Conservation (phyloP, 2,888 invertebrate genomes). For the Malachius bipustulatus region DNA sequence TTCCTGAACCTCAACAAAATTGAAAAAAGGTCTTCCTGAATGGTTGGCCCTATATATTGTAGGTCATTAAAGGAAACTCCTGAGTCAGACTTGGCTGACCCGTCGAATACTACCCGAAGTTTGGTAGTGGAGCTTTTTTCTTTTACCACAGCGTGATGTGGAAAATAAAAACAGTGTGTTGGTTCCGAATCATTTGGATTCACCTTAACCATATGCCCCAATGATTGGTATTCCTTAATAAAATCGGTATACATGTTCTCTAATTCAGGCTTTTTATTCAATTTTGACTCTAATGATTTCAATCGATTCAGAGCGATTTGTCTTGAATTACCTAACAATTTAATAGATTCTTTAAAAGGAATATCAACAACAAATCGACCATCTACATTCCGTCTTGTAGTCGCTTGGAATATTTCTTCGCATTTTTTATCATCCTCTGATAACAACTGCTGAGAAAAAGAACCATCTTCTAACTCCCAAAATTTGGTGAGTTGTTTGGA, state of each 20-base stretch:
- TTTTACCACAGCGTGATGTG: constrained; percentile 23
- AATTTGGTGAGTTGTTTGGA: too few relatives aligned
- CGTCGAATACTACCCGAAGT: too few relatives aligned
- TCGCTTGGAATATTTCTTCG: constrained; percentile 9
- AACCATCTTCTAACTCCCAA: too few relatives aligned
- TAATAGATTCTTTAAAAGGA: constrained; percentile 13
- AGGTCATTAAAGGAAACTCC: too few relatives aligned
- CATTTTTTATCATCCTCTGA: constrained; percentile 4
- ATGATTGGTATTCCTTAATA: constrained; percentile 13
- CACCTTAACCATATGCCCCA: constrained; percentile 13
- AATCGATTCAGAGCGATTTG: constrained; percentile 11
- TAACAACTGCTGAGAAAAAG: too few relatives aligned
- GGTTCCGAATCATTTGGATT: neutral
- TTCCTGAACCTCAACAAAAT: too few relatives aligned
- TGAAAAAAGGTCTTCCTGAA: constrained; percentile 20
- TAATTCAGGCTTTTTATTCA: constrained; percentile 12
- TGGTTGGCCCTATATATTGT: constrained; percentile 17
- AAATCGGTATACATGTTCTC: constrained; percentile 14
- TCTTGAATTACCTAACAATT: constrained; percentile 12
- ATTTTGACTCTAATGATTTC: constrained; percentile 12
- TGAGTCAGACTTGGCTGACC: constrained; percentile 15
- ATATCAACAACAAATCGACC: constrained; percentile 14
- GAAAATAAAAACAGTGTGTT: constrained; percentile 17
- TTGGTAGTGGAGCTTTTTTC: constrained; percentile 20
- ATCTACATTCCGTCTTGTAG: constrained; percentile 8